These are phyloP conservation scores for Agrypnus murinus DNA, from an alignment of 2,888 invertebrate genomes.

Conservation along the genomic window DNA sequence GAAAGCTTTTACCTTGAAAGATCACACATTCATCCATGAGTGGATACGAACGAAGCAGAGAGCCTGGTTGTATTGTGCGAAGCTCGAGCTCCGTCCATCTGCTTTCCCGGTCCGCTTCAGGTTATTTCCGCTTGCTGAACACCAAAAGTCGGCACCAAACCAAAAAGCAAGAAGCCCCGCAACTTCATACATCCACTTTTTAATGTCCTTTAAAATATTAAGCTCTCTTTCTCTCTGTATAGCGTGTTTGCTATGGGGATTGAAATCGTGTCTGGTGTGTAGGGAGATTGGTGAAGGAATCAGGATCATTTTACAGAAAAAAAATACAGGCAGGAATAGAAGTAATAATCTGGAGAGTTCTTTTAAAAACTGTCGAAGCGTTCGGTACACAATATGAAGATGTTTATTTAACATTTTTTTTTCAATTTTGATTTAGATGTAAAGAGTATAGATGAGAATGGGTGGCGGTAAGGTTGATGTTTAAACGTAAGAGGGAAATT, in stretches of 20 bases:
- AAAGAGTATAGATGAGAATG: conserved; percentile 27
- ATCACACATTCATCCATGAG: conserved; percentile 58
- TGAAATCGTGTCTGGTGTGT: conserved; percentile 28
- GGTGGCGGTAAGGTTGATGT: conserved; percentile 32
- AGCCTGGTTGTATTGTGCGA: conserved; percentile 52
- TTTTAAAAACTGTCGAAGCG: conserved; percentile 59
- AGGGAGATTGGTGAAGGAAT: conserved; percentile 35
- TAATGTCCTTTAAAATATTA: conserved; percentile 49
- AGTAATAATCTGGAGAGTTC: conserved; percentile 57
- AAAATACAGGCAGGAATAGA: conserved; percentile 56
- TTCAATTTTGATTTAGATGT: conserved; percentile 48
- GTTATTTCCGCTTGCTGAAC: conserved; percentile 71
- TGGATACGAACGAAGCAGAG: conserved; percentile 55
- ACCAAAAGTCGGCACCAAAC: conserved; percentile 57
- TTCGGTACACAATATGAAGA: conserved; percentile 58
- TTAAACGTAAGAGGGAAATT: conserved; percentile 31
- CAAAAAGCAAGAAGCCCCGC: conserved; percentile 56
- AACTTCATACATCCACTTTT: conserved; percentile 49
- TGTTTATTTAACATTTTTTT: conserved; percentile 49
- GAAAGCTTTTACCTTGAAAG: conserved; percentile 54
- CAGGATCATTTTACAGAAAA: conserved; percentile 49
- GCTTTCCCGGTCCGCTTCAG: conserved; percentile 70
- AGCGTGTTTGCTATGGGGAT: conserved; percentile 18
- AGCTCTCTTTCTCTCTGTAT: conserved; percentile 46
- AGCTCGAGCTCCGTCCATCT: conserved; percentile 59